Percentiles rank a stretch among this genome's conserved stretches.
These are phyloP conservation scores for Eurypyga helias DNA, from an alignment of 2,113 vertebrate genomes.

Conservation along the genomic window DNA sequence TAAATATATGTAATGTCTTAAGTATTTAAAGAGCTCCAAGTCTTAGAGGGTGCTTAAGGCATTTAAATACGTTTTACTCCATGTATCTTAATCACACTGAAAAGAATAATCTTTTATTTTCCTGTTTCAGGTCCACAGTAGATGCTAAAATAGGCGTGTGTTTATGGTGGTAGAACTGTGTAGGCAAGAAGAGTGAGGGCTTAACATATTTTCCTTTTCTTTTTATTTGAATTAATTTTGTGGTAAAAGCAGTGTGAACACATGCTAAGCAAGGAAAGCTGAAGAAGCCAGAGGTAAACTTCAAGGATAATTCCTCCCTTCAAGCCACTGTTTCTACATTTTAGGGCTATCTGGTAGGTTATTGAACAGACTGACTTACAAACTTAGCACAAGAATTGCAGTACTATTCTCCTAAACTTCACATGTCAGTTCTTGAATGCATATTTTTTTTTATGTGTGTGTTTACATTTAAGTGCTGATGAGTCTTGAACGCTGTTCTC, in stretches of 20 bases:
- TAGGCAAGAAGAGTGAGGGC: not conserved
- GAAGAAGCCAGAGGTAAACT: not conserved
- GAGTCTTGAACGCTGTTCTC: not conserved
- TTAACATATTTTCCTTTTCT: not conserved
- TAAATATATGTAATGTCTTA: not conserved
- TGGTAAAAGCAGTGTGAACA: not conserved
- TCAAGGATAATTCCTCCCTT: not conserved
- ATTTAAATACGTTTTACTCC: not conserved
- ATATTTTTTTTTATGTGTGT: not conserved
- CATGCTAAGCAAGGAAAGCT: not conserved
- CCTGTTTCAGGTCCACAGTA: not conserved
- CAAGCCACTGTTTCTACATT: accelerated
- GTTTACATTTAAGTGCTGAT: not conserved
- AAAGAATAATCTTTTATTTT: not conserved
- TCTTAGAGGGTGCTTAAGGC: not conserved
- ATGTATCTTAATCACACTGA: not conserved
- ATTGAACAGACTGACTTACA: not conserved
- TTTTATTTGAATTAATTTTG: not conserved
- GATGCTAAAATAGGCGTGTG: not conserved
- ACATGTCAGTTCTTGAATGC: not conserved
- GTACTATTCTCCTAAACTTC: not conserved
- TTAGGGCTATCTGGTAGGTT: not conserved
- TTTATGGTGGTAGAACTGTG: not conserved
- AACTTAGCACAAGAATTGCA: not conserved
- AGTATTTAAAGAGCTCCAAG: not conserved